Base-by-base conservation (phyloP, 2,888 invertebrate species). In the Xestia xanthographa region DNA sequence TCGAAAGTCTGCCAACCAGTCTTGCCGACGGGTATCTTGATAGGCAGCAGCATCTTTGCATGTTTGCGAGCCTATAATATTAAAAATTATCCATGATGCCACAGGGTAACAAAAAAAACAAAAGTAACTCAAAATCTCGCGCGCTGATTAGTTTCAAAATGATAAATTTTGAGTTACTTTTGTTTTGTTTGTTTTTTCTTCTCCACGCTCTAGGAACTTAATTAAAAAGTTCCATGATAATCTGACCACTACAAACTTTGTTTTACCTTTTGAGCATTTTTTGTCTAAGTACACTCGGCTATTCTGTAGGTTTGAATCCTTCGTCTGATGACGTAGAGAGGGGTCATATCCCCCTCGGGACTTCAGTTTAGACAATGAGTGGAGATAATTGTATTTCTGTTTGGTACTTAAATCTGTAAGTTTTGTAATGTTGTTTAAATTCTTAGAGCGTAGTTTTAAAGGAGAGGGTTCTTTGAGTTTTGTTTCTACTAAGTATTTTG, bases 331-430 rank as follows among this genome's bases (percentile, higher is more conserved):
- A 65, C 56, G 48, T 50, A 22, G 72, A 12, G 1, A 71, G 22
- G 34, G n/a, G 34, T 29, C 17, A 1, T 29, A 9, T 43, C 43
- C n/a, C n/a, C 20, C 38, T 38, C 43, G 12, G 6, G 9, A 45
- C 38, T 53, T 14, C 0, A 38, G 29, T 56, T 45, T 26, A 48
- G 34, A 58, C 43, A 38, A 53, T 75, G 48, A 43, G 63, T 67
- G 29, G 20, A 56, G 63, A 50, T 75, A 68, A 81, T 80, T 67
- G 20, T 48, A 48, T 75, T 82, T 41, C n/a, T 50, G 34, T 75
- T 82, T 82, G 48, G 68, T 56, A 63, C 56, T 67, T 41, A 22
- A 41, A 17, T 43, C 41, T 17, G 17, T 5, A 67, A 81, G 56
- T 67, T 81, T 66, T 11, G 20, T 48, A 41, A 66, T 11, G 53